Evolutionary conservation across 2,797 vertebrate genomes (phyloP), one percentile per base, ranked within the genome.

Genomic region (Todus mexicanus): DNA sequence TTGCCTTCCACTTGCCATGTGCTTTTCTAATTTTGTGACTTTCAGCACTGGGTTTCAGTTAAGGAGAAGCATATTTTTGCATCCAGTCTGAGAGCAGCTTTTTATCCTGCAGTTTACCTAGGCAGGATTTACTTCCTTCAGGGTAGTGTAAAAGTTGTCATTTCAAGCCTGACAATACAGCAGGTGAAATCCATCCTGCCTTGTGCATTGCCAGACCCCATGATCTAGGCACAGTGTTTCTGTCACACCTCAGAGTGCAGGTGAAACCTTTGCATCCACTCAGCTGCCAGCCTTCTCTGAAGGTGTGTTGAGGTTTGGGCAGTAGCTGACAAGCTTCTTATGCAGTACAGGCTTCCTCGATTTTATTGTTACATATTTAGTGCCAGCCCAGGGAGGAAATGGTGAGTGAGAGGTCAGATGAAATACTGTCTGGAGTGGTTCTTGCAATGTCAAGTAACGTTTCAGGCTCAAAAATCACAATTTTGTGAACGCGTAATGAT

Each of bases 261-360:
- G 22, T 63, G 9, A 16, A 90, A 45, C 60, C 26, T 61, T 50
- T 14, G 11, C 14, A 13, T 11, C 6, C 25, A 11, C 22, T 9
- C 19, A 4, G 10, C 35, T 42, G 33, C 11, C 20, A 5, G 10
- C 15, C 29, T 43, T 15, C 16, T 79, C 66, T 15, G 4, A 9
- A 29, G n/a, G 26, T 10, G 3, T 1, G 0, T 16, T 1, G 3
- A 17, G 26, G 20, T 33, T 50, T 43, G 40, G 31, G 9, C 18
- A 22, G 29, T 4, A 21, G 22, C 29, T 10, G 18, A 15, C 2
- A 0, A 5, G 17, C 20, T 47, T 33, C 16, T 4, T 53, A n/a
- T 43, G 31, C 17, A 6, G 15, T 26, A 5, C 17, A 40, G 25
- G 10, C 42, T 23, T 38, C 11, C 21, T n/a, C 87, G 42, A 1